Evolutionary conservation across 2,888 invertebrate genomes (phyloP), one percentile per base, ranked within the genome.

Genomic region (Aethes cnicana): DNA sequence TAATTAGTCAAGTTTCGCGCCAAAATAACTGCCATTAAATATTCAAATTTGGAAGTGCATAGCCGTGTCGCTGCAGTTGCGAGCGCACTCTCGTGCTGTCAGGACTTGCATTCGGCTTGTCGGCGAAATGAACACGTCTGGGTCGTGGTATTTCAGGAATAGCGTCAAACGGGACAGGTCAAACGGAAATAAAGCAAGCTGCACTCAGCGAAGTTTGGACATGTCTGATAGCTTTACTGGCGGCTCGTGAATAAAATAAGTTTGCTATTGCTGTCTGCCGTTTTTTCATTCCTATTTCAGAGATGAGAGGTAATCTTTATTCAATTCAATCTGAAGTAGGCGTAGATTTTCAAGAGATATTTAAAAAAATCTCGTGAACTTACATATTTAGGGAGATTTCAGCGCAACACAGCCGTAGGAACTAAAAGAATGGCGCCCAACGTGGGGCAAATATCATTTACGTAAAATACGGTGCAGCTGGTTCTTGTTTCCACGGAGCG

Each of bases 181-280:
- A 78, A 84, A 84, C 85, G 85, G 84, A 87, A 86, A 86, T 86
- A 87, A 84, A 85, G 80, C 83, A 76, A 73, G 72, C 81, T 83
- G 82, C 81, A 82, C 83, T 84, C 82, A 78, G 70, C 77, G 69
- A 80, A 87, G 74, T 86, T 86, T 81, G 81, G 82, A 85, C 86
- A 80, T 80, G 83, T 83, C 84, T 81, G 81, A 83, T 81, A 80
- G 82, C 76, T 77, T 70, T 69, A 70, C 76, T 74, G 77, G 76
- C 77, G 74, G 79, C 77, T 81, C 69, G 68, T 84, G 84, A 84
- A 84, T 84, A 81, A 84, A 81, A 82, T 82, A 81, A n/a, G n/a
- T 70, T 75, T 62, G 68, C 72, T 72, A 77, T 79, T 80, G 72
- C 66, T 68, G 72, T 63, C 53, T 63, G 66, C 60, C 63, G n/a